Percentiles rank a stretch among this genome's conserved stretches.
Conservation (phyloP, 2,888 invertebrate species). For the Theretra japonica region DNA sequence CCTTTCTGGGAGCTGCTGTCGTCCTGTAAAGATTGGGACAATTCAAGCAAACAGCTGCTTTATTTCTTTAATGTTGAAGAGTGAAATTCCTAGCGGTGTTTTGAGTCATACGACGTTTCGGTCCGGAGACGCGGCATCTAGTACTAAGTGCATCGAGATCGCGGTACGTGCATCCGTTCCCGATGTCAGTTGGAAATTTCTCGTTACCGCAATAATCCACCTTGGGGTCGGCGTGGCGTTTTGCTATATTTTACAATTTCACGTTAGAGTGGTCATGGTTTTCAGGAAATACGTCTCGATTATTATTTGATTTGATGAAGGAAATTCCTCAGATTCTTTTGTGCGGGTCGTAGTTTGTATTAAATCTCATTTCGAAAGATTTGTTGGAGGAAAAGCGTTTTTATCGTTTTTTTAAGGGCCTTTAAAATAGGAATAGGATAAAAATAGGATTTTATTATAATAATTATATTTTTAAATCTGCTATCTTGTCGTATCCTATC, state of each 20-base stretch:
- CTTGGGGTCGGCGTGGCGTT: slow-evolving; percentile 60
- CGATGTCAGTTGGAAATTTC: slow-evolving; percentile 81
- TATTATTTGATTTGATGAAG: slow-evolving; percentile 14
- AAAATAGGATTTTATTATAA: too few relatives aligned
- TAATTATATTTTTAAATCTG: too few relatives aligned
- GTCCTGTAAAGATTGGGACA: neutral
- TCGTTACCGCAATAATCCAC: slow-evolving; percentile 81
- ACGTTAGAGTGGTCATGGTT: slow-evolving; percentile 41
- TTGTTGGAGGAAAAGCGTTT: neutral
- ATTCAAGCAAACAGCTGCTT: neutral
- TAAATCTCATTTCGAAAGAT: neutral
- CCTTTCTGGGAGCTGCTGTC: slow-evolving; percentile 40
- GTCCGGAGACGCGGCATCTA: slow-evolving; percentile 46
- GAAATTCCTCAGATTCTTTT: slow-evolving; percentile 4
- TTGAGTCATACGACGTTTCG: slow-evolving; percentile 48
- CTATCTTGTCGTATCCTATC: too few relatives aligned
- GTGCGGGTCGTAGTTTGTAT: neutral
- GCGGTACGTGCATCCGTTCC: slow-evolving; percentile 77
- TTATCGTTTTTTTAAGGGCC: neutral
- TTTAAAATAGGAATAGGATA: too few relatives aligned
- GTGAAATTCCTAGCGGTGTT: slow-evolving; percentile 36
- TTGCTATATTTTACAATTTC: slow-evolving; percentile 73
- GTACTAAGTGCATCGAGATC: slow-evolving; percentile 80
- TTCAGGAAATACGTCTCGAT: neutral
- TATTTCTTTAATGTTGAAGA: slow-evolving; percentile 35